These are phyloP conservation scores for Arion vulgaris DNA, from an alignment of 1,140 invertebrate species.

Conservation along the genomic window DNA sequence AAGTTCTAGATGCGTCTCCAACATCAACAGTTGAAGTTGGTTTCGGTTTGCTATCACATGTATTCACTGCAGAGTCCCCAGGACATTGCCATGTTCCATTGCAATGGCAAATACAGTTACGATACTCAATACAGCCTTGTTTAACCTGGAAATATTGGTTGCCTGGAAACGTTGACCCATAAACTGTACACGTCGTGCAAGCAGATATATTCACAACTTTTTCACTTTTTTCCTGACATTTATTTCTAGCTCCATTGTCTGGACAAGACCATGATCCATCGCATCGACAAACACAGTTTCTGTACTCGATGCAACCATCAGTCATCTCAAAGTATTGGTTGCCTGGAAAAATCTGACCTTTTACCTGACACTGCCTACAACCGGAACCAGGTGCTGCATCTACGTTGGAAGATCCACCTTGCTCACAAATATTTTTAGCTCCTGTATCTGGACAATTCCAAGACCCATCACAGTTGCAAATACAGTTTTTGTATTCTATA, in stretches of 20 bases:
- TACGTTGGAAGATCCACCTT: constrained; percentile 14
- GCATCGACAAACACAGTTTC: constrained; percentile 36
- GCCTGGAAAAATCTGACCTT: constrained; percentile 37
- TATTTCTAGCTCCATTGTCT: constrained; percentile 11
- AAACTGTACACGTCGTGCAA: neutral
- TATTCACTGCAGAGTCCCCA: neutral
- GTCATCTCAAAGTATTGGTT: constrained; percentile 45
- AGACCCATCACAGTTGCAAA: constrained; percentile 57
- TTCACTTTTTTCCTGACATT: neutral
- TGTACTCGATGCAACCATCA: constrained; percentile 48
- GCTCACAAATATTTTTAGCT: constrained; percentile 49
- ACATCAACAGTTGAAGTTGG: neutral
- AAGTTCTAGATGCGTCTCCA: neutral
- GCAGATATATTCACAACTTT: too few relatives aligned
- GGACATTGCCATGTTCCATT: constrained; percentile 20
- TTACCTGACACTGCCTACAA: constrained; percentile 3
- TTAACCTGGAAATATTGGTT: neutral
- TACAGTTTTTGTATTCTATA: constrained; percentile 44
- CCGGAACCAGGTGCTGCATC: neutral
- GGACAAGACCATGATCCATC: constrained; percentile 39
- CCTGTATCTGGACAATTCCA: constrained; percentile 49
- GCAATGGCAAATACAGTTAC: constrained; percentile 6
- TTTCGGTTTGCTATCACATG: neutral
- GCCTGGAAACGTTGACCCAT: neutral
- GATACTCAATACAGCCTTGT: constrained; percentile 15